These are phyloP conservation scores for Sipha flava DNA, from an alignment of 1,140 invertebrate species.

Conservation along the genomic window DNA sequence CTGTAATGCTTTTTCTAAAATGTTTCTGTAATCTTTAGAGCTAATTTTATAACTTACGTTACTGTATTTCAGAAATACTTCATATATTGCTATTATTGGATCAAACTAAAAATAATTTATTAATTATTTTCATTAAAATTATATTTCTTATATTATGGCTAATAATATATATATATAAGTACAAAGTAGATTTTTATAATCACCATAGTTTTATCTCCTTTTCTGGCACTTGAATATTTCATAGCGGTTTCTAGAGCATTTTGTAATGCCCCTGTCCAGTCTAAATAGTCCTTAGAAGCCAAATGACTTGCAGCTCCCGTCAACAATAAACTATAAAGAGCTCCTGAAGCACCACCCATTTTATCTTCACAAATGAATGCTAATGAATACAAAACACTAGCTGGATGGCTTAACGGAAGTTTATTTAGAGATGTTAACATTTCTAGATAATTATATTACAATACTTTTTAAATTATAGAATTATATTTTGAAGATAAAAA, in stretches of 20 bases:
- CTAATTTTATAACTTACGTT: neutral
- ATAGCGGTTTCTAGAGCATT: constrained; percentile 52
- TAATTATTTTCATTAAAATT: neutral
- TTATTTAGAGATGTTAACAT: neutral
- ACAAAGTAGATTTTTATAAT: constrained; percentile 39
- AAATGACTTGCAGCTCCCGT: constrained; percentile 47
- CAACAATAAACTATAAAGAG: constrained; percentile 63
- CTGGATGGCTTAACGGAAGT: constrained; percentile 45
- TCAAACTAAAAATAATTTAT: constrained; percentile 26
- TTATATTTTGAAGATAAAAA: neutral
- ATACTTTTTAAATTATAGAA: constrained; percentile 37
- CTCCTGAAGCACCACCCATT: constrained; percentile 66
- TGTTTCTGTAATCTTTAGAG: neutral
- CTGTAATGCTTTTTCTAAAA: neutral
- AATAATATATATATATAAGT: neutral
- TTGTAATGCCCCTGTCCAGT: constrained; percentile 49
- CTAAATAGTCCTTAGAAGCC: constrained; percentile 29
- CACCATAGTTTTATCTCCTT: constrained; percentile 71
- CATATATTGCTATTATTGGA: constrained; percentile 1
- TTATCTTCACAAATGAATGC: constrained; percentile 52
- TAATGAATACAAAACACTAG: constrained; percentile 48
- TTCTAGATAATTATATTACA: neutral
- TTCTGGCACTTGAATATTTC: constrained; percentile 63
- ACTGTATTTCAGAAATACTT: neutral
- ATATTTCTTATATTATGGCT: neutral